A percentile compares a stretch with the other conserved stretches of the same genome.
Conservation (phyloP, 2,797 vertebrate genomes). For the Spinus olivaceus region DNA sequence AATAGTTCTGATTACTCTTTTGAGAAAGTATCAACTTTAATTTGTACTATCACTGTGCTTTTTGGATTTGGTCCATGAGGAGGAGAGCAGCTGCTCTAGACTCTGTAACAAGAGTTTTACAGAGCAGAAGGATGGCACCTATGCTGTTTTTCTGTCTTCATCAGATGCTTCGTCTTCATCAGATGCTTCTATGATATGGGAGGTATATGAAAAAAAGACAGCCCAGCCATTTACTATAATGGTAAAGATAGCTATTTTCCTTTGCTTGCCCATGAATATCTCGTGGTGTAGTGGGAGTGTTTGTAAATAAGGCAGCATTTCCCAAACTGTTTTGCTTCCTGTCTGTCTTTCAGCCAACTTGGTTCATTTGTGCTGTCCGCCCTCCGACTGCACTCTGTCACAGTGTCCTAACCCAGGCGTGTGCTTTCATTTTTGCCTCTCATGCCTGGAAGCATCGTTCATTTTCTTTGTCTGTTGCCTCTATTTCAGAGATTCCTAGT, state of each 20-base stretch:
- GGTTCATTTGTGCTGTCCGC: slow-evolving; percentile 6
- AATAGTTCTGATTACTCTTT: neutral
- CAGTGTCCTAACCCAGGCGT: neutral
- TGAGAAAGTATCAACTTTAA: neutral
- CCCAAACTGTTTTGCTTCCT: slow-evolving; percentile 50
- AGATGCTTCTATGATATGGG: neutral
- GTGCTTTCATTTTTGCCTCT: neutral
- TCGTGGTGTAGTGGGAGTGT: slow-evolving; percentile 4
- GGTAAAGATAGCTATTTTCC: neutral
- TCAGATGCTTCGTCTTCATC: neutral
- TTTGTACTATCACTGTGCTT: slow-evolving; percentile 36
- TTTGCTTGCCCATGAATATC: neutral
- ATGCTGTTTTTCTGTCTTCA: neutral
- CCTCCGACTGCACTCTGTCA: neutral
- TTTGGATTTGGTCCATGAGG: neutral
- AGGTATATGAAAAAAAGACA: neutral
- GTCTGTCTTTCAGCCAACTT: slow-evolving; percentile 20
- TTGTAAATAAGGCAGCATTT: slow-evolving; percentile 55
- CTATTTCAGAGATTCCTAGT: neutral
- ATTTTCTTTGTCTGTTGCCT: neutral
- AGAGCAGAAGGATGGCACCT: neutral
- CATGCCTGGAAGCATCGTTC: accelerated
- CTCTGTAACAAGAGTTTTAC: neutral
- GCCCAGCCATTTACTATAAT: neutral
- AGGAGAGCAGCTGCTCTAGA: neutral